phyloP scores from a whole-genome alignment of 1,140 invertebrate genomes.

The Microplitis mediator region DNA sequence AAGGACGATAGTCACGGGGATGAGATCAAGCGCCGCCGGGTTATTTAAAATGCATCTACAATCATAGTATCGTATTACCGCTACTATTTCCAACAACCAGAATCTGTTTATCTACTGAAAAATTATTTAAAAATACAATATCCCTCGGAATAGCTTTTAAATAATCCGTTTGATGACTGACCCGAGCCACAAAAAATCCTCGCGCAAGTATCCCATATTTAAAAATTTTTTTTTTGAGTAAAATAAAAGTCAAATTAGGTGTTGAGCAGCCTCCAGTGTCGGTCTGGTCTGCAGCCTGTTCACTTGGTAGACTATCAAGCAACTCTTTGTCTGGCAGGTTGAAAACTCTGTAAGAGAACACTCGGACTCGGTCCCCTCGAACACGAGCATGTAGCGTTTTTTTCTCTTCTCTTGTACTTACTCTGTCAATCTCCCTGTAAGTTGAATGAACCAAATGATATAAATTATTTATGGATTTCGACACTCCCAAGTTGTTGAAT shows the following conservation, averaged over 20 bases:
- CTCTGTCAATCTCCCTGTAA: slow-evolving; percentile 24
- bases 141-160: not conserved
- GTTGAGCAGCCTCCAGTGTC: no score
- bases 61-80: slow-evolving; percentile 34
- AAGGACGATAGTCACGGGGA: slow-evolving; percentile 45
- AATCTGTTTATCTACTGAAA: not conserved
- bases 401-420: not conserved
- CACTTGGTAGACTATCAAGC: no score
- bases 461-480: slow-evolving; percentile 65
- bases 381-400: not conserved
- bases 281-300: no score
- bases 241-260: no score
- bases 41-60: slow-evolving; percentile 38
- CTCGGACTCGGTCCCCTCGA: slow-evolving; percentile 56
- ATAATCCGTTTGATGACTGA: no score
- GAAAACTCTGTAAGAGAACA: slow-evolving; percentile 53
- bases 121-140: not conserved
- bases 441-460: slow-evolving; percentile 62
- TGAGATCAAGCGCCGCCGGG: slow-evolving; percentile 28
- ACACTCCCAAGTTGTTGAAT: slow-evolving; percentile 47
- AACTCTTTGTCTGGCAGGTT: slow-evolving; percentile 35
- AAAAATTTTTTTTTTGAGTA: no score
- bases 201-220: no score
- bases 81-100: not conserved
- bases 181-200: no score